Base-by-base conservation (phyloP, 2,888 invertebrate species). In the Galerucella pusilla region DNA sequence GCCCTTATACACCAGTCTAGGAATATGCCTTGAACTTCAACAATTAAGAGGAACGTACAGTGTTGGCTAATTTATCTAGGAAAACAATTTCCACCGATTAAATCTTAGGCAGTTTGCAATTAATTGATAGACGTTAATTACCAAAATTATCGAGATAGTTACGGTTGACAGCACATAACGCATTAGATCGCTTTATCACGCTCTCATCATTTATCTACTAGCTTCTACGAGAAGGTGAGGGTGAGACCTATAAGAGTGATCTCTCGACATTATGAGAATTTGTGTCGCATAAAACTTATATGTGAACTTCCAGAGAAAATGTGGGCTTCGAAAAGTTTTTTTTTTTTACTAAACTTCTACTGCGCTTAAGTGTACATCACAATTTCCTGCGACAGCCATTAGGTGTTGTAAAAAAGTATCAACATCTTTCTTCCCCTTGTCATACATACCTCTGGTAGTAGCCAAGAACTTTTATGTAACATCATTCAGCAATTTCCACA, bases 101-200 rank as follows among this genome's bases (percentile, higher is more conserved):
- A 20, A 71, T 71, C 65, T 71, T 57, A 65, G 45, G 45, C 28
- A 71, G 64, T 71, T 71, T 45, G 45, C 12, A 54, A 65, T 57
- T 64, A 54, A 65, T 57, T 64, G 71, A 71, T 64, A 35, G 71
- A 64, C 71, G 65, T 57, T 71, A 71, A 71, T 71, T 71, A 64
- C 71, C 71, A 71, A 71, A 71, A 71, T 71, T 71, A 71, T 71
- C 71, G 64, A 35, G 57, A 57, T 65, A 45, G 71, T 71, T 64
- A 71, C 71, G 42, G 71, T 57, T 71, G 71, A 71, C 71, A 71
- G 57, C 35, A 45, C 45, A 45, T 71, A 57, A 71, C 64, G 45
- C 57, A 65, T 71, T 71, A 71, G 64, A 71, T 20, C 64, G 71
- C 71, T 71, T 71, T 42, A 71, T 71, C 71, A 71, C 65, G 71